Base-by-base conservation (phyloP, 2,113 vertebrate species). In the Amia ocellicauda region DNA sequence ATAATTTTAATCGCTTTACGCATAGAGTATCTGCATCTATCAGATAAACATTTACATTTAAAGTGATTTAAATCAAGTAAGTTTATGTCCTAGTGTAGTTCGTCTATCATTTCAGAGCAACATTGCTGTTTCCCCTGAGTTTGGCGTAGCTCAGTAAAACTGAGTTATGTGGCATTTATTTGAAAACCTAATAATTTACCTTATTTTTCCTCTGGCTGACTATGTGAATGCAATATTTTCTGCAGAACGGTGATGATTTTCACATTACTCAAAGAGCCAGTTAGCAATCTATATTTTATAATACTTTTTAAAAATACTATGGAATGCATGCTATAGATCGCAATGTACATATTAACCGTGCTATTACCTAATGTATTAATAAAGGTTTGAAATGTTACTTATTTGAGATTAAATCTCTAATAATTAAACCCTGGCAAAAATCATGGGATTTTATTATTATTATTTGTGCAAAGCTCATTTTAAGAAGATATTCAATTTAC, bases 1-100 rank as follows among this genome's bases (percentile, higher is more conserved):
- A 53, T 79, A 69, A 75, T 81, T 80, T 83, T 74, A 69, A 71
- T 76, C 69, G 74, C 74, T 67, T 75, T 75, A 66, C 80, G 82
- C 71, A 66, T 52, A 80, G 69, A 52, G 71, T 78, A 82, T 88
- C 83, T 86, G 82, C 86, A 88, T 88, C 81, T 80, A 26, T 22
- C 79, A 72, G 75, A 84, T 84, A 90, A 89, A 88, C 84, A 87
- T 88, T 87, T 86, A 84, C 85, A 88, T 88, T 88, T 86, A 88
- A 86, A 87, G 83, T 85, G 85, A 87, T 89, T 88, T 86, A 86
- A 86, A 82, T 78, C 77, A 72, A 73, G 65, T 71, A 78, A 81
- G 66, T 86, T 86, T 82, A 81, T 82, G 82, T 85, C 74, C 69
- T 78, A 77, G 71, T 73, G 79, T 71, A 72, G 68, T 77, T 72